phyloP scores from a whole-genome alignment of 2,113 vertebrate genomes.

The Platichthys flesus region DNA sequence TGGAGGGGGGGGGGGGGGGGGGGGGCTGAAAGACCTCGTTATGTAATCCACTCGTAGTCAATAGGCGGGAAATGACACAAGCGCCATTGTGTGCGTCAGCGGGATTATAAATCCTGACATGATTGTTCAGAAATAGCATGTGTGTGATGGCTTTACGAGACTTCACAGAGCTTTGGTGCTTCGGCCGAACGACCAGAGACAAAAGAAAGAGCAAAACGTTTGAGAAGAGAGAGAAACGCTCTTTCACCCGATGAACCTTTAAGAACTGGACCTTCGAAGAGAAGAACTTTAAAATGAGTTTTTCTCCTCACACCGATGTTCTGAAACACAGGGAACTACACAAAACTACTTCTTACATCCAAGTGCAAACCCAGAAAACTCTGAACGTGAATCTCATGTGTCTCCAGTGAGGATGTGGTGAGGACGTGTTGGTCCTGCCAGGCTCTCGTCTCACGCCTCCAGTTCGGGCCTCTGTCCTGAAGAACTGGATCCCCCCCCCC shows the following conservation, averaged over 20 bases:
- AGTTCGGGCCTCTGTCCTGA: conserved; percentile 6
- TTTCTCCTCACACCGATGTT: not conserved
- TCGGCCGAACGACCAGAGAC: not conserved
- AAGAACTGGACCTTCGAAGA: not conserved
- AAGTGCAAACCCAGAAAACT: conserved; percentile 8
- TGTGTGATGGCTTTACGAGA: not conserved
- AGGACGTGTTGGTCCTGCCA: conserved; percentile 22
- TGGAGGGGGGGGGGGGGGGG: not conserved
- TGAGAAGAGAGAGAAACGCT: not conserved
- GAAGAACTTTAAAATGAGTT: no score
- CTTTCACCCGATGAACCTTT: not conserved
- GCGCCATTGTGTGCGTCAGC: conserved; percentile 14
- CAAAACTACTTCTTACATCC: not conserved
- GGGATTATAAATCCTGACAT: conserved; percentile 16
- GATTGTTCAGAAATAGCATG: conserved; percentile 12
- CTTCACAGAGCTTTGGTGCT: conserved; percentile 18
- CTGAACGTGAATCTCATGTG: conserved; percentile 30
- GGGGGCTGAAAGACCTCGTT: conserved; percentile 39
- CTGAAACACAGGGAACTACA: not conserved
- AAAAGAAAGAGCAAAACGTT: conserved; percentile 1
- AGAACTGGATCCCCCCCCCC: conserved; percentile 4
- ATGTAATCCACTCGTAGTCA: conserved; percentile 36
- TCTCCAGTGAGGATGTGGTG: conserved; percentile 28
- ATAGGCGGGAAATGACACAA: conserved; percentile 24
- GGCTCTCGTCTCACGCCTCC: not conserved